A percentile compares a stretch with the other conserved stretches of the same genome.
These are phyloP conservation scores for Phyllostomus discolor DNA, from an alignment of 2,113 vertebrate species.

Conservation along the genomic window DNA sequence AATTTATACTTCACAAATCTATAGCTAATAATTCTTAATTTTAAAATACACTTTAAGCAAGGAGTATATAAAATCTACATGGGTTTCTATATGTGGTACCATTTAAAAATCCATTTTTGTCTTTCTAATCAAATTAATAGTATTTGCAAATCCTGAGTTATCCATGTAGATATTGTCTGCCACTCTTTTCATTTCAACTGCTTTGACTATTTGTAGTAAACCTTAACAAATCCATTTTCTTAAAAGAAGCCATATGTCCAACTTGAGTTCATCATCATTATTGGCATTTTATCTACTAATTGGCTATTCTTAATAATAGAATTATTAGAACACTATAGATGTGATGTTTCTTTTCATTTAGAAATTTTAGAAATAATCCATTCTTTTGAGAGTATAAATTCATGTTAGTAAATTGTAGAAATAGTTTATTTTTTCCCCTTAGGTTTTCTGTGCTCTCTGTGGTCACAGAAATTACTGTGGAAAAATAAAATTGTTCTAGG, in stretches of 20 bases:
- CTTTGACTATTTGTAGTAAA: constrained; percentile 32
- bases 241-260: background rate
- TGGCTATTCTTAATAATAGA: background rate
- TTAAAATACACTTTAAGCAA: constrained; percentile 27
- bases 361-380: background rate
- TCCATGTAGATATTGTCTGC: background rate
- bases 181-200: background rate
- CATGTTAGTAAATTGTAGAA: background rate
- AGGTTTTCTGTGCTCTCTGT: background rate
- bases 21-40: constrained; percentile 40
- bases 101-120: constrained; percentile 18
- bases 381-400: background rate
- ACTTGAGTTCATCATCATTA: constrained; percentile 14
- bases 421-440: background rate
- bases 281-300: background rate
- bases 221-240: constrained; percentile 8
- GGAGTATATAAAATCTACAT: constrained; percentile 6
- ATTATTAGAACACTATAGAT: background rate
- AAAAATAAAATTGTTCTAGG: background rate
- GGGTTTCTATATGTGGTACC: constrained; percentile 28
- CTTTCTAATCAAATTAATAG: background rate
- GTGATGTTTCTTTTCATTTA: background rate
- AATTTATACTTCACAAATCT: constrained; percentile 27
- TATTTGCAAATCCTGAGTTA: constrained; percentile 19
- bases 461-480: background rate